Percentiles rank a stretch among this genome's conserved stretches.
These are phyloP conservation scores for Anolis apletophallus DNA, from an alignment of 2,797 vertebrate species.

Conservation along the genomic window DNA sequence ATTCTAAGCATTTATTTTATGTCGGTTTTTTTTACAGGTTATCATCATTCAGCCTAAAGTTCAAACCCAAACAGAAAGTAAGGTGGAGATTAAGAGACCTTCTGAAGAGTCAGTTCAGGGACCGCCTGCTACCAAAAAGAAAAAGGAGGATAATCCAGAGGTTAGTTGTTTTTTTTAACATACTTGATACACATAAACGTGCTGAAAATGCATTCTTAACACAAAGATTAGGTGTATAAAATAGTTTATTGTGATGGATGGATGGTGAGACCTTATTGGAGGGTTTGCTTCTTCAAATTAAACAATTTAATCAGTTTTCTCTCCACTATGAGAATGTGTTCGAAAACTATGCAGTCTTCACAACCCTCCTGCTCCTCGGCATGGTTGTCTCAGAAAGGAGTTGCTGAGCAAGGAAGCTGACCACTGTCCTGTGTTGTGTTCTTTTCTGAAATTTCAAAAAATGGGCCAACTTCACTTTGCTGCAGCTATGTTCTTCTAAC, in stretches of 20 bases:
- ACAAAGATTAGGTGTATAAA: not conserved
- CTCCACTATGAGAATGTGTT: too few species aligned
- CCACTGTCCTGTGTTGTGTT: too few species aligned
- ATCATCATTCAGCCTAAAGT: slow-evolving; percentile 96
- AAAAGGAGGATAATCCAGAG: slow-evolving; percentile 91
- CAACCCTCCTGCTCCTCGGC: too few species aligned
- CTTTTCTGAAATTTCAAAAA: too few species aligned
- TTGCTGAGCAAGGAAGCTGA: too few species aligned
- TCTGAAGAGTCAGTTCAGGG: slow-evolving; percentile 81
- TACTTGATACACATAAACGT: accelerated
- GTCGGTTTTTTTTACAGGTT: slow-evolving; percentile 83
- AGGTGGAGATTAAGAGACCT: slow-evolving; percentile 79
- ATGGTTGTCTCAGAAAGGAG: too few species aligned
- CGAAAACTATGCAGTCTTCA: too few species aligned
- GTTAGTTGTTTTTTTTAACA: slow-evolving; percentile 76
- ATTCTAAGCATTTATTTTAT: slow-evolving; percentile 17
- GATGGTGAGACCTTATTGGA: too few species aligned
- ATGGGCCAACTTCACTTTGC: too few species aligned
- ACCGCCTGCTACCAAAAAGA: slow-evolving; percentile 82
- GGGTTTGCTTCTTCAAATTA: too few species aligned
- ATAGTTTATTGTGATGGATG: not conserved
- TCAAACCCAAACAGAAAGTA: slow-evolving; percentile 82
- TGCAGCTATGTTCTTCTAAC: too few species aligned
- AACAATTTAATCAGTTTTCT: not conserved
- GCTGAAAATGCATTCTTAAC: not conserved